These are phyloP conservation scores for Cyphomyrus discorhynchus DNA, from an alignment of 2,113 vertebrate genomes.

Conservation along the genomic window DNA sequence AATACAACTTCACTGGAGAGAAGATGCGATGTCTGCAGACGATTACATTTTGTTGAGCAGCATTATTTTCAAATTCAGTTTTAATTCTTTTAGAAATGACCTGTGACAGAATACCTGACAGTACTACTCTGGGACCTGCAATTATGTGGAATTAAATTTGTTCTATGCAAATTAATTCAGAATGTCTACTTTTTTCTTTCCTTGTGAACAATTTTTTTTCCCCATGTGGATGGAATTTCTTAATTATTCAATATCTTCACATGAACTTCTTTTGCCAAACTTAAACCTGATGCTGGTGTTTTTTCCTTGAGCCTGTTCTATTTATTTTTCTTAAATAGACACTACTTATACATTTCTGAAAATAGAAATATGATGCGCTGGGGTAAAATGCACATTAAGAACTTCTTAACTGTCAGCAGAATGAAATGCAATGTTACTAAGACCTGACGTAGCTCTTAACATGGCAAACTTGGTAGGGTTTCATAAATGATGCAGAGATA, in stretches of 20 bases:
- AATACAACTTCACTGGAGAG: constrained; percentile 7
- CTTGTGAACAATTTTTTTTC: neutral
- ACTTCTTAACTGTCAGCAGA: neutral
- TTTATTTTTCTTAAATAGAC: constrained; percentile 8
- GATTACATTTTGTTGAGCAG: neutral
- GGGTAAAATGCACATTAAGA: neutral
- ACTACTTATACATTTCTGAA: neutral
- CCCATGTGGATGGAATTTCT: constrained; percentile 5
- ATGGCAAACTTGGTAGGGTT: neutral
- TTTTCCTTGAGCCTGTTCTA: neutral
- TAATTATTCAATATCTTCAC: constrained; percentile 15
- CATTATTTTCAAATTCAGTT: neutral
- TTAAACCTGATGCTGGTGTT: neutral
- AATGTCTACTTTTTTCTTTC: constrained; percentile 8
- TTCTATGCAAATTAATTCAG: constrained; percentile 31
- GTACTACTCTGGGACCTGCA: constrained; percentile 17
- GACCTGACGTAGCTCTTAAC: neutral
- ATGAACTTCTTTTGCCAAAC: constrained; percentile 7
- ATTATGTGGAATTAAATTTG: constrained; percentile 22
- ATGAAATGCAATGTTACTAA: neutral
- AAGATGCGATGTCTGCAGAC: neutral
- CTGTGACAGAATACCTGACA: constrained; percentile 15
- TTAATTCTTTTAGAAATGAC: constrained; percentile 13
- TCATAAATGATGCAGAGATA: neutral
- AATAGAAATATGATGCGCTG: neutral